Conservation (phyloP, 2,888 invertebrate genomes). For the Heliconius charithonia region DNA sequence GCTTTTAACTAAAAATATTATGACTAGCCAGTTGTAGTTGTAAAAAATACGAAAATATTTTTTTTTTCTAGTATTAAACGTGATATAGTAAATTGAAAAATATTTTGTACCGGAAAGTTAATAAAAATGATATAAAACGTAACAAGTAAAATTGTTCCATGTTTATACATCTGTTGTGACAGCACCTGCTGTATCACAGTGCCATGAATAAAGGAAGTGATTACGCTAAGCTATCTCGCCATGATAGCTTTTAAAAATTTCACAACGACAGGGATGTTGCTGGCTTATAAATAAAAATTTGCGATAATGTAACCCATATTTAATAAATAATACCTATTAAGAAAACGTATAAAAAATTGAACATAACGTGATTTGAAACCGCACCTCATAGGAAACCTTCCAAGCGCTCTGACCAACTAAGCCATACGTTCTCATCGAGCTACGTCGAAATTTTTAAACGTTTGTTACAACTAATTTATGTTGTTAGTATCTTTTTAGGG, state of each 20-base stretch:
- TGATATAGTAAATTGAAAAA: neutral
- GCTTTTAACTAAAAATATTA: neutral
- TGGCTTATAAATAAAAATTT: neutral
- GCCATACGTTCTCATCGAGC: too few relatives aligned
- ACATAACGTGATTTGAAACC: too few relatives aligned
- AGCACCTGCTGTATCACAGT: constrained; percentile 19
- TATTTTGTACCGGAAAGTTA: neutral
- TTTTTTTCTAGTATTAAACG: neutral
- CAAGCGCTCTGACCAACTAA: too few relatives aligned
- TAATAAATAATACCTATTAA: too few relatives aligned
- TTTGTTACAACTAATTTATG: too few relatives aligned
- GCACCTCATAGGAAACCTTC: too few relatives aligned
- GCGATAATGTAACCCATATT: neutral
- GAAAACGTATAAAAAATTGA: too few relatives aligned
- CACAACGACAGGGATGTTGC: constrained; percentile 3
- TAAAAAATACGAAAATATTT: too few relatives aligned
- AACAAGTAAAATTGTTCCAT: constrained; percentile 11
- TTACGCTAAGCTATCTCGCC: constrained; percentile 32
- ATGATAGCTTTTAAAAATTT: constrained; percentile 29
- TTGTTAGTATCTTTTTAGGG: too few relatives aligned
- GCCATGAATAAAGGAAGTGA: constrained; percentile 30
- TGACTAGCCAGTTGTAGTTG: neutral
- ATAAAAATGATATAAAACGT: constrained; percentile 2
- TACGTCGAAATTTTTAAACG: too few relatives aligned
- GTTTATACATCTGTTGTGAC: constrained; percentile 18